Conservation (phyloP, 1,140 invertebrate genomes). For the Ephestia elutella region DNA sequence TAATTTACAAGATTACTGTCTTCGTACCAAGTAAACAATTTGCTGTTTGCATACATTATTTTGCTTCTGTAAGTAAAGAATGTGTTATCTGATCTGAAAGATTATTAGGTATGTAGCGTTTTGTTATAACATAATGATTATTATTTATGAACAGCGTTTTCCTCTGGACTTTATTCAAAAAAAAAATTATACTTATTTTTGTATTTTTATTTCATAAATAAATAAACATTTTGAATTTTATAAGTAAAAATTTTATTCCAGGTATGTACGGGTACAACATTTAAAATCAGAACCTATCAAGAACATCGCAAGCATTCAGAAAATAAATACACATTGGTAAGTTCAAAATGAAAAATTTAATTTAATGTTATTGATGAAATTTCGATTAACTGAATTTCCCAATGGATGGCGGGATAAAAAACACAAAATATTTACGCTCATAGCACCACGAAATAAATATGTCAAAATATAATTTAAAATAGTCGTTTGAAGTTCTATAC, state of each 20-base stretch:
- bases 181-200: too few species aligned
- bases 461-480: background rate
- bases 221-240: too few species aligned
- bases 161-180: too few species aligned
- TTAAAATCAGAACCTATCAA: background rate
- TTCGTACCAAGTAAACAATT: conserved; percentile 15
- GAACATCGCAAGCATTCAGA: background rate
- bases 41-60: conserved; percentile 12
- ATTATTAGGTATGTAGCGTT: too few species aligned
- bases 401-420: background rate
- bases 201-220: too few species aligned
- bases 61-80: conserved; percentile 7
- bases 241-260: too few species aligned
- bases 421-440: background rate
- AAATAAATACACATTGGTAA: background rate
- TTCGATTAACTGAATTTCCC: conserved; percentile 7
- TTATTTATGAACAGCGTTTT: too few species aligned
- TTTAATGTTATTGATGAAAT: conserved; percentile 1
- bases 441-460: background rate
- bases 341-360: background rate
- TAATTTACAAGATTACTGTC: conserved; percentile 17
- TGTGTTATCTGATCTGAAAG: background rate
- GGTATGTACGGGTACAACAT: conserved; percentile 16
- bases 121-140: too few species aligned
- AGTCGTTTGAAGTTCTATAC: background rate